Evolutionary conservation across 2,888 invertebrate genomes (phyloP), one percentile per base, ranked within the genome.

Genomic region (Choreutis nemorana): DNA sequence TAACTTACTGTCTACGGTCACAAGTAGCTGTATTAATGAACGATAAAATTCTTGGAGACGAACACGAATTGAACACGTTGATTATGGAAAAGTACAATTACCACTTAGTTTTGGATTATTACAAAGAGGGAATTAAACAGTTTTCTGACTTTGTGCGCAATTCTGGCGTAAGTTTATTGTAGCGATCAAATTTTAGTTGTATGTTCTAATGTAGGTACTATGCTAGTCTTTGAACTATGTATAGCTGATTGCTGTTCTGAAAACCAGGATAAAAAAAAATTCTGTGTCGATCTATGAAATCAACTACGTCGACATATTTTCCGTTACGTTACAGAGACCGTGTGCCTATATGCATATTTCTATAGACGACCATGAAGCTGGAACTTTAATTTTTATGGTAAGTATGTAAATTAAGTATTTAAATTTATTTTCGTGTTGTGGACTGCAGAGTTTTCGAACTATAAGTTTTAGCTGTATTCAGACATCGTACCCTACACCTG

Each of bases 381-480:
- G 86, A 23, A 66, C 80, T 1, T 43, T 85, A 42, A 64, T 85
- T 35, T 83, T 85, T 48, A 77, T 82, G 82, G 85, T 84, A 67
- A 70, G 59, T 11, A 20, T 28, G 12, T 9, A 13, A 7, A 7
- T 7, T 8, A n/a, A 14, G 8, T 18, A 14, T n/a, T 3, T 4
- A 18, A 29, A 8, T n/a, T n/a, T 20, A 12, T 22, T 2, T 14
- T 11, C 23, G n/a, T 26, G 13, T 16, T 9, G n/a, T 23, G 13
- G 24, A 14, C 10, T 7, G 13, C 7, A 16, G n/a, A 7, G 25
- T 8, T 23, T 21, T 15, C 7, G 2, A 26, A 27, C 15, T 6
- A 23, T 33, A 22, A 14, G 31, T 48, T 65, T 16, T 41, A 85
- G 85, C 52, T 86, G 6, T 86, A 83, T 47, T 54, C 75, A 4